Evolutionary conservation across 2,113 vertebrate genomes (phyloP).

Genomic region (Pseudorasbora parva): DNA sequence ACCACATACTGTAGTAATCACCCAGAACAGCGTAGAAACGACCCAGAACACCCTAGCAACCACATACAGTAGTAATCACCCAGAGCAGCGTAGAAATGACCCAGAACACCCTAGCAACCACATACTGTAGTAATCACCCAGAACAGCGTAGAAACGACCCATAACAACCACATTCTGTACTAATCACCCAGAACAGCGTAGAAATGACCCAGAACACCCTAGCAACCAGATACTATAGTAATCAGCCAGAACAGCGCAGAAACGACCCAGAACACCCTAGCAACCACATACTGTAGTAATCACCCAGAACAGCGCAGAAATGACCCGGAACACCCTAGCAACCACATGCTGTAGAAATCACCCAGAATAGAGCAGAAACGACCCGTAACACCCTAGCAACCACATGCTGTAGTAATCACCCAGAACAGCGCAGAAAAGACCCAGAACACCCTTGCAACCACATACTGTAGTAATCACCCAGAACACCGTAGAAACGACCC

Average conservation of each 20-base stretch:
- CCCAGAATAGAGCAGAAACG: not conserved
- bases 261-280: not conserved
- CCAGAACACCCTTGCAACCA: not conserved
- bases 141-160: not conserved
- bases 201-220: too few relatives aligned
- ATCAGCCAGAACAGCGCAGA: too few relatives aligned
- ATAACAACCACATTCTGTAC: too few relatives aligned
- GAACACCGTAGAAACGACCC: not conserved
- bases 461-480: not conserved
- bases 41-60: not conserved
- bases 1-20: not conserved
- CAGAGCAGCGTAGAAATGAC: not conserved
- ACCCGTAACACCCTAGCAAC: too few relatives aligned
- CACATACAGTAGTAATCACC: not conserved
- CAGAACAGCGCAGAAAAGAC: too few relatives aligned
- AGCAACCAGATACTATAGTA: too few relatives aligned
- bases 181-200: too few relatives aligned
- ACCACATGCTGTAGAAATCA: not conserved
- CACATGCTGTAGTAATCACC: too few relatives aligned
- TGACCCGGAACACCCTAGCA: not conserved
- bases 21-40: not conserved
- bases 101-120: not conserved
- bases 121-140: not conserved
- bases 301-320: not conserved
- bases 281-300: not conserved